These are phyloP conservation scores for Trachelipus rathkii DNA, from an alignment of 1,140 invertebrate species.

Conservation along the genomic window DNA sequence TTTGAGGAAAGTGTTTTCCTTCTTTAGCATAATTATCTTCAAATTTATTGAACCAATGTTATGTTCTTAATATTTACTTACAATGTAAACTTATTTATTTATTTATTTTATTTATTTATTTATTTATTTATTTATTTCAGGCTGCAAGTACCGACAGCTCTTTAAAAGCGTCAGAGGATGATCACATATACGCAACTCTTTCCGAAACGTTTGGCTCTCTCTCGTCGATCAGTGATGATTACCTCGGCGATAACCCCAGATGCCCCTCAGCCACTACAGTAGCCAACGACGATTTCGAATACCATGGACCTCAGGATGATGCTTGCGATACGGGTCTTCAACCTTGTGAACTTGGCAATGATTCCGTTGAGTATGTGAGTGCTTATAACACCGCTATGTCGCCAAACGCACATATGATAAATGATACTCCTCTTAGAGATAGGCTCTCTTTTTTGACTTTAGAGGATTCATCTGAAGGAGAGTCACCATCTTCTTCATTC, in stretches of 20 bases:
- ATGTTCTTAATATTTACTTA: too few species aligned
- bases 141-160: constrained; percentile 39
- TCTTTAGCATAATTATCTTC: too few species aligned
- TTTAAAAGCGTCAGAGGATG: constrained; percentile 45
- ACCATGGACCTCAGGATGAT: constrained; percentile 50
- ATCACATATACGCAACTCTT: constrained; percentile 57
- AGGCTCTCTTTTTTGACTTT: constrained; percentile 30
- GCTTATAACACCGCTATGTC: constrained; percentile 22
- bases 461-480: constrained; percentile 25
- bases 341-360: too few species aligned
- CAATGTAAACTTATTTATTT: too few species aligned
- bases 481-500: constrained; percentile 31
- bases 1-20: too few species aligned
- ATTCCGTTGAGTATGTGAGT: constrained; percentile 7
- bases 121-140: constrained; percentile 21
- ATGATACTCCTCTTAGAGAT: constrained; percentile 4
- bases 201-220: constrained; percentile 50
- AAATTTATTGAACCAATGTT: too few species aligned
- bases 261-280: constrained; percentile 59
- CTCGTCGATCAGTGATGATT: constrained; percentile 47
- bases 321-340: not conserved
- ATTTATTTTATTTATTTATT: too few species aligned
- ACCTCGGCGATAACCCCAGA: constrained; percentile 45
- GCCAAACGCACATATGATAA: not conserved
- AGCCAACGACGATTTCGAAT: constrained; percentile 64